phyloP scores from a whole-genome alignment of 2,113 vertebrate genomes.

The Heterochromis multidens region DNA sequence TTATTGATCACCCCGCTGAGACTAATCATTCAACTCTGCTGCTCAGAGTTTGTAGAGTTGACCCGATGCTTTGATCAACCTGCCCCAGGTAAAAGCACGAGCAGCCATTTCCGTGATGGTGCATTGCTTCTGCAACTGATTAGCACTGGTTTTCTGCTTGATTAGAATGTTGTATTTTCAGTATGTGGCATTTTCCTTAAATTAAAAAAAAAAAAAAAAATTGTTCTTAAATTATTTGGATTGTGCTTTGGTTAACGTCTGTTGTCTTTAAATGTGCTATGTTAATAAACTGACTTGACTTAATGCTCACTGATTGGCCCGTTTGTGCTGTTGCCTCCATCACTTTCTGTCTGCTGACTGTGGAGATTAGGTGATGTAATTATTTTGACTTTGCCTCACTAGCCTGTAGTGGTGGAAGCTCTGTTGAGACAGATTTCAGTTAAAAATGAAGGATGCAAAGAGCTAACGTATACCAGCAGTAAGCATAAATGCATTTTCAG shows the following conservation, averaged over 20 bases:
- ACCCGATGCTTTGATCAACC: not conserved
- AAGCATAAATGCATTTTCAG: not conserved
- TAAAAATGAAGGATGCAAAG: not conserved
- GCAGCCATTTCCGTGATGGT: not conserved
- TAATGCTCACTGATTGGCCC: constrained; percentile 33
- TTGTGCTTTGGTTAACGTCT: not conserved
- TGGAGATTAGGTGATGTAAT: constrained; percentile 55
- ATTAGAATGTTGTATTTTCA: not conserved
- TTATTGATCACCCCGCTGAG: not conserved
- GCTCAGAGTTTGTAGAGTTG: constrained; percentile 1
- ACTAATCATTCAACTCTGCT: not conserved
- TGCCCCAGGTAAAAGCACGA: not conserved
- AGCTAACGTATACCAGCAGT: not conserved
- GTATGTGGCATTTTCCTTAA: not conserved
- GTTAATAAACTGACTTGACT: not conserved
- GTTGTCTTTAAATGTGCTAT: not conserved
- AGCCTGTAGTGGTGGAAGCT: constrained; percentile 28
- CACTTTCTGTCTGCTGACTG: constrained; percentile 42
- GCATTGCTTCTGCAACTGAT: not conserved
- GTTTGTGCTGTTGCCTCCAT: constrained; percentile 39
- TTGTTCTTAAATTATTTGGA: not conserved
- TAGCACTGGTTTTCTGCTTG: not conserved
- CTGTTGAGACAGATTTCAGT: constrained; percentile 29
- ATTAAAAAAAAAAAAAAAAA: not conserved
- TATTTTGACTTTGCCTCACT: constrained; percentile 47